Evolutionary conservation across 2,888 invertebrate species (phyloP), one percentile per base, ranked within the genome.

Genomic region (Tortricodes alternella): DNA sequence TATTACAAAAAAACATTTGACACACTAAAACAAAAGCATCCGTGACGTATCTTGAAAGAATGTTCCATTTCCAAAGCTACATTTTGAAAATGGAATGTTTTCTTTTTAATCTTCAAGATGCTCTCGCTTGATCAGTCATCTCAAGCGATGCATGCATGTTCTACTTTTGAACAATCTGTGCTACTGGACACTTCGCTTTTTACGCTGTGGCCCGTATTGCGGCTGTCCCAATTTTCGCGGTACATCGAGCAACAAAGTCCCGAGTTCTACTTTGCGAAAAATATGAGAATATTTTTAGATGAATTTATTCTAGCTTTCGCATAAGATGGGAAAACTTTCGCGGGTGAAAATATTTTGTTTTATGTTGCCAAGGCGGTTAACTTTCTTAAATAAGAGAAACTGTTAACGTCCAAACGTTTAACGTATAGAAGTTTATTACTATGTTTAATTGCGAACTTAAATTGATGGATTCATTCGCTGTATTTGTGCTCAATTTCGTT

Each of bases 51-150:
- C 8, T 34, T 34, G n/a, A 2, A 29, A 34, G 15, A 19, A 29
- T n/a, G 29, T 49, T 55, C 48, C 48, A 49, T 49, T 55, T 55
- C 43, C 55, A 49, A 49, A 53, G 41, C 32, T 41, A 41, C 41
- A 35, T 27, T 55, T 49, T 43, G 9, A 49, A 55, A 55, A 48
- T 27, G 35, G 55, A 55, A 37, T 41, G 21, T 43, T 55, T 49
- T 55, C 48, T 55, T 55, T 55, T 55, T 55, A 53, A 53, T 46
- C 49, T 41, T 49, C 41, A 46, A 24, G 46, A 39, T 16, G 29
- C 55, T 38, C 53, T 55, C 55, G 55, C 27, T 41, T 55, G 55
- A 55, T 55, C 55, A 55, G 55, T 34, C 27, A 43, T 49, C 43
- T 15, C 53, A 27, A 46, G 50, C 34, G 23, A 55, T 55, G 55